phyloP scores from a whole-genome alignment of 2,113 vertebrate species.

The Dryoscopus gambensis region DNA sequence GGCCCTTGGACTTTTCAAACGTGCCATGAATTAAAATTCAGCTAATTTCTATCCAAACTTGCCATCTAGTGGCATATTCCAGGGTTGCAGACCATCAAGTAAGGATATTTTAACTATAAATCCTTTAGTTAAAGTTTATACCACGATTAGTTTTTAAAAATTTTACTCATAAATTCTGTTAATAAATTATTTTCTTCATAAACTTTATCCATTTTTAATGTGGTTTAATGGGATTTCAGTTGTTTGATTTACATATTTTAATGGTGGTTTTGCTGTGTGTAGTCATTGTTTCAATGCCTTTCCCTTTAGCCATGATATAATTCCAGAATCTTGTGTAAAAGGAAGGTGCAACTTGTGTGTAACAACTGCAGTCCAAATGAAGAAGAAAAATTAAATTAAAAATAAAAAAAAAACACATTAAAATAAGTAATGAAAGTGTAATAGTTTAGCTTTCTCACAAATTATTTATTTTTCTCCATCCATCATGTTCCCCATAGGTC shows the following conservation, averaged over 20 bases:
- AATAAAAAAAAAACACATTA: background rate
- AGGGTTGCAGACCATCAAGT: background rate
- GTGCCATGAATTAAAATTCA: background rate
- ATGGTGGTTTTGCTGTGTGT: background rate
- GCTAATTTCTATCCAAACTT: background rate
- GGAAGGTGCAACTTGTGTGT: background rate
- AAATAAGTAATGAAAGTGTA: background rate
- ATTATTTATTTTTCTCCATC: background rate
- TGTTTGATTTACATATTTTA: background rate
- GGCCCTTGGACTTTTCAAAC: background rate
- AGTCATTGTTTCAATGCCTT: background rate
- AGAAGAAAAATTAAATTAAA: background rate
- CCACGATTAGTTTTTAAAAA: background rate
- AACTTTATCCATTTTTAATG: fast-evolving
- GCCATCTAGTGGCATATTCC: constrained; percentile 49
- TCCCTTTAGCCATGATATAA: background rate
- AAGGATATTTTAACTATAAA: background rate
- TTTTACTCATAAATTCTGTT: too few species aligned
- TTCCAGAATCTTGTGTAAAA: background rate
- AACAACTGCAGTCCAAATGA: background rate
- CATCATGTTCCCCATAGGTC: background rate
- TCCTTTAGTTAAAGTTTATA: background rate
- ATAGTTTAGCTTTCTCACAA: background rate
- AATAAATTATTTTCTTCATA: background rate
- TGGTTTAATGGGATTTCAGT: background rate